A percentile compares a stretch with the other conserved stretches of the same genome.
Conservation (phyloP, 2,797 vertebrate species). For the Anas flavirostris region DNA sequence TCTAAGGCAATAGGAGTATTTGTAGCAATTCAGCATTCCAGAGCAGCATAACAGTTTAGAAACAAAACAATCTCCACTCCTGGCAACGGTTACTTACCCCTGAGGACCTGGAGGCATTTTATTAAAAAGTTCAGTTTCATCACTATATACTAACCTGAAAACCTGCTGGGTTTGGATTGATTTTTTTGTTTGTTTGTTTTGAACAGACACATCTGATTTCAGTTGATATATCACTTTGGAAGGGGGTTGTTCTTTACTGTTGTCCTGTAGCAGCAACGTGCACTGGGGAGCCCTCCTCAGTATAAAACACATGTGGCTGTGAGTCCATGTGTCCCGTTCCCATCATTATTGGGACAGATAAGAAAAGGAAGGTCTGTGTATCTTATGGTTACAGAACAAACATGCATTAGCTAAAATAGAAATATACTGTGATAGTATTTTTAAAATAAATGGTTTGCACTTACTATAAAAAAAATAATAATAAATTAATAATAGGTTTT, state of each 20-base stretch:
- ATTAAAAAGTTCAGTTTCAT: not conserved
- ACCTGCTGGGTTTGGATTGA: not conserved
- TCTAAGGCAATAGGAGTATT: not conserved
- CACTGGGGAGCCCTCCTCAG: not conserved
- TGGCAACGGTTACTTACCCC: not conserved
- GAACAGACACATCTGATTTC: not conserved
- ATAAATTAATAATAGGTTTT: not conserved
- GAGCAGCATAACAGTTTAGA: not conserved
- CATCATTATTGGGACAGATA: not conserved
- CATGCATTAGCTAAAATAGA: not conserved
- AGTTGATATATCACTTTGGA: not conserved
- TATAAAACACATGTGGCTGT: not conserved
- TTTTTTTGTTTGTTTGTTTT: not conserved
- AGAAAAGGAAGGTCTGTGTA: not conserved
- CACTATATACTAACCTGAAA: not conserved
- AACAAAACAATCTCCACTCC: not conserved
- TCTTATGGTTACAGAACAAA: not conserved
- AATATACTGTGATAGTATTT: not conserved
- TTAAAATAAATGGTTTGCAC: not conserved
- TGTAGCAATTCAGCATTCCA: not conserved
- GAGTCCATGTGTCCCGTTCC: not conserved
- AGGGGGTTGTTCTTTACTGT: not conserved
- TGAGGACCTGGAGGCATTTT: not conserved
- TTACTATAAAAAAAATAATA: not conserved
- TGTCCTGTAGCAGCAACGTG: not conserved